Percentiles rank a stretch among this genome's conserved stretches.
Conservation (phyloP, 2,888 invertebrate genomes). For the Eupeodes latifasciatus region DNA sequence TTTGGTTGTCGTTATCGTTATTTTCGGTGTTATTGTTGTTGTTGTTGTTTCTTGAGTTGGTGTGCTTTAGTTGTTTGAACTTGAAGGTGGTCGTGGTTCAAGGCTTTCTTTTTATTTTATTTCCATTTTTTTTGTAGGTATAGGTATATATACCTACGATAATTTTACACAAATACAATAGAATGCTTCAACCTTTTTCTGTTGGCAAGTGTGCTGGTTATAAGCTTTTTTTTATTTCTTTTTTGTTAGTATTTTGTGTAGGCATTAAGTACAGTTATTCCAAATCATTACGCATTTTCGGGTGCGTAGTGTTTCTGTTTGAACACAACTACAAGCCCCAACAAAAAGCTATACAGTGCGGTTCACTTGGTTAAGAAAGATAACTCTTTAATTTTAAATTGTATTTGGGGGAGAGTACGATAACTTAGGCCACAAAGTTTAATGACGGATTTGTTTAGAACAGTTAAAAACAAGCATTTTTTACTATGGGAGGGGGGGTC, state of each 20-base stretch:
- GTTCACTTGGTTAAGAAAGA: neutral
- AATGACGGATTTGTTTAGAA: too few relatives aligned
- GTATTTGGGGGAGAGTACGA: too few relatives aligned
- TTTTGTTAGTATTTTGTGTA: neutral
- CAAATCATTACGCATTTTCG: constrained; percentile 21
- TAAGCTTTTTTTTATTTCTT: constrained; percentile 48
- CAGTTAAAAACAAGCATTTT: too few relatives aligned
- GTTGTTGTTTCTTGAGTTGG: neutral
- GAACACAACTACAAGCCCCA: constrained; percentile 2
- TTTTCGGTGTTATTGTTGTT: constrained; percentile 32
- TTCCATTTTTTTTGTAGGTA: constrained; percentile 13
- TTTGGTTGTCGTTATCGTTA: constrained; percentile 42
- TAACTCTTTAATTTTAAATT: neutral
- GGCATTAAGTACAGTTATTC: constrained; percentile 54
- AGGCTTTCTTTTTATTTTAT: constrained; percentile 23
- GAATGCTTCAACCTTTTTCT: constrained; percentile 13
- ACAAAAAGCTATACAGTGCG: neutral
- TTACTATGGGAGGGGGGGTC: too few relatives aligned
- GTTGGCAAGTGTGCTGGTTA: constrained; percentile 13
- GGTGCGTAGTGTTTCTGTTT: constrained; percentile 26
- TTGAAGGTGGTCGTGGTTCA: constrained; percentile 49
- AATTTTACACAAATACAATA: neutral
- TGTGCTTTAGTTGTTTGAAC: constrained; percentile 11
- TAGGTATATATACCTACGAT: neutral
- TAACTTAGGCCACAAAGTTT: too few relatives aligned